Conservation (phyloP, 1,140 invertebrate genomes). For the Drosophila mojavensis region DNA sequence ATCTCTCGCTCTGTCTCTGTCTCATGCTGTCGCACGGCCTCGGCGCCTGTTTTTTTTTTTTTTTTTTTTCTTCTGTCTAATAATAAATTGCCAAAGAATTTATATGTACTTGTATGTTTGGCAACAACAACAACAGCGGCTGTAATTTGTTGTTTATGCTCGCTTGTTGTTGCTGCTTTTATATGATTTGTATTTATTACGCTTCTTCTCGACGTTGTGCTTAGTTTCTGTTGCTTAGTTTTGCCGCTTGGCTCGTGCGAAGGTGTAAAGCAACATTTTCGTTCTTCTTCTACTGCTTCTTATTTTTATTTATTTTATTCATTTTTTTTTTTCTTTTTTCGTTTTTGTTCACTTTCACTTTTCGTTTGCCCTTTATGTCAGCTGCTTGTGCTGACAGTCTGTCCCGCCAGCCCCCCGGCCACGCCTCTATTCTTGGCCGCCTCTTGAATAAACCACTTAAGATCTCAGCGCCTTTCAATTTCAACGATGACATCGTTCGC, state of each 20-base stretch:
- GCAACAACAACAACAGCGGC: conserved; percentile 24
- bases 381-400: too few relatives aligned
- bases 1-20: neutral
- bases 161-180: conserved; percentile 18
- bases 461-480: conserved; percentile 20
- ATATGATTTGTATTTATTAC: conserved; percentile 59
- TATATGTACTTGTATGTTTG: conserved; percentile 60
- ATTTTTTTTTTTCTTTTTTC: neutral
- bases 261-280: conserved; percentile 13
- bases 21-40: conserved; percentile 41
- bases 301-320: too few relatives aligned
- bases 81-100: conserved; percentile 80
- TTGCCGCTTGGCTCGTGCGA: conserved; percentile 6
- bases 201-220: conserved; percentile 46
- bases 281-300: too few relatives aligned
- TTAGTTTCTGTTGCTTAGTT: conserved; percentile 36
- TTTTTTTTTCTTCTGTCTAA: conserved; percentile 60
- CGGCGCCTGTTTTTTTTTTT: conserved; percentile 48
- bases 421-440: neutral
- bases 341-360: conserved; percentile 51
- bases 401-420: neutral
- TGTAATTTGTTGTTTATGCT: conserved; percentile 23
- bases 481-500: conserved; percentile 25
- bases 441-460: conserved; percentile 33
- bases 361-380: conserved; percentile 7